Evolutionary conservation across 37 sponge, comb jelly and placozoan genomes (phyloP).

Genomic region (Aphrocallistes beatrix): DNA sequence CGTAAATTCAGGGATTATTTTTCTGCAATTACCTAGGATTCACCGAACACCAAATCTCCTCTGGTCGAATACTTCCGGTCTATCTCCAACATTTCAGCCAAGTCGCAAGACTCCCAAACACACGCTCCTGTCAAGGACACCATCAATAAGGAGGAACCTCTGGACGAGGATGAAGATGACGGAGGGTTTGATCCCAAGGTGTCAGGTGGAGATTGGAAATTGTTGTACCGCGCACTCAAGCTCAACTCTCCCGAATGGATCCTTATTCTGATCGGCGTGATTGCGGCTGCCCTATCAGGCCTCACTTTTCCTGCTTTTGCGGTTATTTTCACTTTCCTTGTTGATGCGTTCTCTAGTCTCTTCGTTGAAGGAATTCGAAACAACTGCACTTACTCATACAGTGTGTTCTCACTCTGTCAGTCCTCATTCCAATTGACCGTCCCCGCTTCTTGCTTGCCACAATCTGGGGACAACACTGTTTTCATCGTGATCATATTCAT

Average conservation of each 20-base stretch:
- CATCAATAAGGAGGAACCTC: not conserved
- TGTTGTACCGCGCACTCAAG: slow-evolving; percentile 22
- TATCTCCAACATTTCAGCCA: not conserved
- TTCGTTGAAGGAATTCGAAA: not conserved
- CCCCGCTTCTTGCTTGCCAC: not conserved
- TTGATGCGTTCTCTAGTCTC: not conserved
- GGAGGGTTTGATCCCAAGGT: slow-evolving; percentile 13
- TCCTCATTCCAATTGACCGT: not conserved
- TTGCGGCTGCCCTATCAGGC: not conserved
- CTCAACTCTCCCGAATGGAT: slow-evolving; percentile 49
- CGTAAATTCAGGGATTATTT: no score
- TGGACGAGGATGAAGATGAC: not conserved
- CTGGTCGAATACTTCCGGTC: not conserved
- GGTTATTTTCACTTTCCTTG: not conserved
- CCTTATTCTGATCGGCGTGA: slow-evolving; percentile 28
- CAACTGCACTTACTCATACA: not conserved
- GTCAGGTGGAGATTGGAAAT: slow-evolving; percentile 1
- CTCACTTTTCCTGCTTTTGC: not conserved
- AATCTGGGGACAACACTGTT: not conserved
- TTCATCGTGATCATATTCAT: not conserved
- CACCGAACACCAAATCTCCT: not conserved
- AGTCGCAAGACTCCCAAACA: not conserved
- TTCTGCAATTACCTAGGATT: no score
- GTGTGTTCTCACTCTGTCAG: not conserved
- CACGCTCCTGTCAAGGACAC: not conserved